Conservation (phyloP, 2,113 vertebrate species). For the Nycticryphes semicollaris region DNA sequence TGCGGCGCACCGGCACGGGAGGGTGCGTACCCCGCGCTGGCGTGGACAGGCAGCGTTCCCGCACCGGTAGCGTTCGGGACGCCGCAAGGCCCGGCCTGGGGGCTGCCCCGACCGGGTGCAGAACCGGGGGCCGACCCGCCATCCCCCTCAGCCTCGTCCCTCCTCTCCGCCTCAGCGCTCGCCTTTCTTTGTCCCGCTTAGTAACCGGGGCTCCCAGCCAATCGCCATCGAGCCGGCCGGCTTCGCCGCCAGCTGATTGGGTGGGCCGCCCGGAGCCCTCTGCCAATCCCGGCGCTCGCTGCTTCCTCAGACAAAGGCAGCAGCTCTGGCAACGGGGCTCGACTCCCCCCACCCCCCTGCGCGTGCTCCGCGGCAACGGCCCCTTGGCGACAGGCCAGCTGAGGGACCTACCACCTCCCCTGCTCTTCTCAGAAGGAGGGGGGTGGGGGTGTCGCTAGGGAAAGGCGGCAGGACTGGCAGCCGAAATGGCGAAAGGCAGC, state of each 20-base stretch:
- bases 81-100: rapidly evolving
- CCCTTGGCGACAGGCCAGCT: conserved; percentile 31
- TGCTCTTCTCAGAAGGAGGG: background rate
- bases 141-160: background rate
- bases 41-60: rapidly evolving
- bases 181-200: conserved; percentile 77
- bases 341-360: background rate
- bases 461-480: background rate
- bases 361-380: conserved; percentile 15
- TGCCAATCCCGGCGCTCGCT: conserved; percentile 40
- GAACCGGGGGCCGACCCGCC: rapidly evolving
- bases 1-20: too few relatives aligned
- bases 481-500: background rate
- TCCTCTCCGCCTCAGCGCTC: background rate
- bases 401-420: background rate
- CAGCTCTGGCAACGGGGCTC: conserved; percentile 67
- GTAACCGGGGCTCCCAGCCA: conserved; percentile 73
- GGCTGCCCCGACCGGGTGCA: too few relatives aligned
- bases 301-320: conserved; percentile 65
- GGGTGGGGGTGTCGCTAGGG: rapidly evolving
- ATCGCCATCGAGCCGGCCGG: conserved; percentile 55
- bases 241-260: conserved; percentile 58
- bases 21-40: background rate
- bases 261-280: background rate
- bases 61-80: rapidly evolving